A percentile compares a stretch with the other conserved stretches of the same genome.
phyloP scores from a whole-genome alignment of 2,888 invertebrate genomes.

The Pilophorus perplexus region DNA sequence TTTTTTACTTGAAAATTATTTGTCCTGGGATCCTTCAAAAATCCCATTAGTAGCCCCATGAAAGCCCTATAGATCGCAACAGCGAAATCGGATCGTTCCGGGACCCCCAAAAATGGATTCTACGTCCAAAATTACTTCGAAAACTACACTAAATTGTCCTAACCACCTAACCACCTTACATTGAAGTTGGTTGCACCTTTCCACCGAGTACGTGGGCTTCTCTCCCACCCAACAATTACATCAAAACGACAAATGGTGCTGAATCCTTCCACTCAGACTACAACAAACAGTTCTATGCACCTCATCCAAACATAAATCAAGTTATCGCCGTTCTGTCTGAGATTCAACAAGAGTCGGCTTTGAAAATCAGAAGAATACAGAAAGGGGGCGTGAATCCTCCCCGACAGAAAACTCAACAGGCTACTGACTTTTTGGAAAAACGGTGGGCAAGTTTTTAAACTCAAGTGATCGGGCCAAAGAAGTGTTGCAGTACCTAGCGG shows the following conservation, averaged over 20 bases:
- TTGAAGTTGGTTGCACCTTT: neutral
- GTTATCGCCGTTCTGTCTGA: neutral
- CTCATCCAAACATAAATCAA: neutral
- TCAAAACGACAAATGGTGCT: neutral
- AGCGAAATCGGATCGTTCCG: too few relatives aligned
- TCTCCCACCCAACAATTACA: neutral
- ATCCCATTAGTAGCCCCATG: too few relatives aligned
- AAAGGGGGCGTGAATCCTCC: slow-evolving; percentile 7
- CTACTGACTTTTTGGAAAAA: slow-evolving; percentile 7
- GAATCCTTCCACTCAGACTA: slow-evolving; percentile 2
- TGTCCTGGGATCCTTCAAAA: too few relatives aligned
- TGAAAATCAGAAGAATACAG: neutral
- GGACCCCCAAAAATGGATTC: too few relatives aligned
- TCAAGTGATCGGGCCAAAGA: slow-evolving; percentile 10
- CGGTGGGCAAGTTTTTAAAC: neutral
- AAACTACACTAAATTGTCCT: too few relatives aligned
- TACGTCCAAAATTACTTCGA: too few relatives aligned
- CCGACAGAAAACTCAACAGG: slow-evolving; percentile 7
- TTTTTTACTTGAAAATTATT: too few relatives aligned
- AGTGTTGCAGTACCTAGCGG: neutral
- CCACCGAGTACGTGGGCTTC: slow-evolving; percentile 2
- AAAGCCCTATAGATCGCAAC: too few relatives aligned
- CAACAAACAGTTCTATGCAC: slow-evolving; percentile 1
- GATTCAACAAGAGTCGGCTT: slow-evolving; percentile 13
- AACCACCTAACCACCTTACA: neutral